These are phyloP conservation scores for Microtus ochrogaster DNA, from an alignment of 2,113 vertebrate species.

Conservation along the genomic window DNA sequence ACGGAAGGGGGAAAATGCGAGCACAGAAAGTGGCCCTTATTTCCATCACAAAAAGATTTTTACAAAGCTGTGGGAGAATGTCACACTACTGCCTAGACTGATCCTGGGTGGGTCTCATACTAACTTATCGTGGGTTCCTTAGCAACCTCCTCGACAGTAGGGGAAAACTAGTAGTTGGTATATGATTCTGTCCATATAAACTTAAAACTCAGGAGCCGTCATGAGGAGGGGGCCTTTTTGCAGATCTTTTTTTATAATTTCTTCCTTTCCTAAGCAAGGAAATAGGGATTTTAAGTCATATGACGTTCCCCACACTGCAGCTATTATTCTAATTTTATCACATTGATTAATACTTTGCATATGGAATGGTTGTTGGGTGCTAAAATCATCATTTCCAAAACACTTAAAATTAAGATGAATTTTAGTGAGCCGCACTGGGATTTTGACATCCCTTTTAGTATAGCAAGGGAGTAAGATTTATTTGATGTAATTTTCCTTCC, in stretches of 20 bases:
- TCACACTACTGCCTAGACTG: background rate
- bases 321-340: background rate
- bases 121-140: constrained; percentile 14
- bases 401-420: background rate
- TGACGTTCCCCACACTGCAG: background rate
- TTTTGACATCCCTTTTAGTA: background rate
- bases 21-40: constrained; percentile 54
- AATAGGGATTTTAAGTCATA: background rate
- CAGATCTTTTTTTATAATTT: background rate
- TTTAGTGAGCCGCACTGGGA: background rate
- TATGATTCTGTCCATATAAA: constrained; percentile 26
- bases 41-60: constrained; percentile 62
- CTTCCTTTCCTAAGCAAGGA: constrained; percentile 12
- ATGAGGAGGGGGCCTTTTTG: background rate
- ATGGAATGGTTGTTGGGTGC: background rate
- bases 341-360: background rate
- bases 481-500: constrained; percentile 36
- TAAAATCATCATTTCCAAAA: constrained; percentile 18
- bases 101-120: constrained; percentile 7
- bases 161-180: background rate
- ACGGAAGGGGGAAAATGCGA: constrained; percentile 62
- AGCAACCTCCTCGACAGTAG: background rate
- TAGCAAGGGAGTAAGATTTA: background rate
- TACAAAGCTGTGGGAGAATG: constrained; percentile 17
- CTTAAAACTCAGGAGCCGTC: background rate